Evolutionary conservation across 1,140 invertebrate species (phyloP).

Genomic region (Drosophila murphyi): DNA sequence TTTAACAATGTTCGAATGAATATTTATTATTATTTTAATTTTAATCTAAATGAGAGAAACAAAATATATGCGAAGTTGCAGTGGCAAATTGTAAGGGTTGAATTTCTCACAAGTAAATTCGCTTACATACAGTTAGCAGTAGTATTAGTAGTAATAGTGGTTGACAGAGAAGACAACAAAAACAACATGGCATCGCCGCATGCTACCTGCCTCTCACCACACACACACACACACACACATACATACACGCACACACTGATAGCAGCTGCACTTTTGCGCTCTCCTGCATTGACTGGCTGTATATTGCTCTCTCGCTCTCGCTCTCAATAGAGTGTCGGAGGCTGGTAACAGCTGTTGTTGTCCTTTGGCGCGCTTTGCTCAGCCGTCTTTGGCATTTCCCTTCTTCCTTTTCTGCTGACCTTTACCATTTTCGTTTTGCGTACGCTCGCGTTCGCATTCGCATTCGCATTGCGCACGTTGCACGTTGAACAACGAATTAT

Average conservation of each 20-base stretch:
- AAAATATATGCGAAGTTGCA: no score
- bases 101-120: not conserved
- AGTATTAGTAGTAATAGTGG: no score
- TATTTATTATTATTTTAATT: no score
- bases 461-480: conserved; percentile 55
- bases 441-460: conserved; percentile 11
- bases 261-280: conserved; percentile 37
- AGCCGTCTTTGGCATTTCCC: conserved; percentile 28
- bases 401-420: conserved; percentile 24
- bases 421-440: conserved; percentile 44
- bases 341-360: conserved; percentile 42
- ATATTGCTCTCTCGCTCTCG: conserved; percentile 8
- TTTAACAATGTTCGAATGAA: no score
- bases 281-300: conserved; percentile 26
- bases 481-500: conserved; percentile 46
- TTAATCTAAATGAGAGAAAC: no score
- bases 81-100: not conserved
- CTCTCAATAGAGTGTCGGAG: conserved; percentile 1
- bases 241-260: not conserved
- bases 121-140: conserved; percentile 25
- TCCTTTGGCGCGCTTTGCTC: conserved; percentile 72
- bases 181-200: conserved; percentile 21
- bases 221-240: not conserved
- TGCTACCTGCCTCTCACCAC: conserved; percentile 38
- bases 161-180: not conserved